Base-by-base conservation (phyloP, 1,140 invertebrate species). In the Propsilocerus akamusi region DNA sequence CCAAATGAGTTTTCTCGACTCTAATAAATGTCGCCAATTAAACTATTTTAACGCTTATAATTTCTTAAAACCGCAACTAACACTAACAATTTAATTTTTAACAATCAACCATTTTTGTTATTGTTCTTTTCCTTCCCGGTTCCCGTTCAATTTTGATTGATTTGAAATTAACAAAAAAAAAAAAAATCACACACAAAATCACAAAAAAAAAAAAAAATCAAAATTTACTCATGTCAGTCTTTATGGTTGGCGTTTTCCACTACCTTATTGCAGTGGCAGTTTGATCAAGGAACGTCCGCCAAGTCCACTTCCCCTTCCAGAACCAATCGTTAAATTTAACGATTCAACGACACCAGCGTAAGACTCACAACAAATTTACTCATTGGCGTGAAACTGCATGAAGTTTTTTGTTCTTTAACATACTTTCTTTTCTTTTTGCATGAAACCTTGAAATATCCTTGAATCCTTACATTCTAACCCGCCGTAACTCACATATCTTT, bases 171-270 rank as follows among this genome's bases (percentile, higher is more conserved):
- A 5, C 17, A 5, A 47, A 6, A 5, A 22, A 6, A 47, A 22
- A 12, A 47, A 47, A 22, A 47, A 3, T 6, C 24, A 47, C 5
- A n/a, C 46, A 22, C 24, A 12, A 47, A 47, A 6, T 17, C 12
- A 46, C 7, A 7, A 46, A 46, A 46, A 46, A 46, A 22, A 26
- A 53, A 49, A 30, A n/a, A 37, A 52, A 52, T 20, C 24, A 46
- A 59, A 61, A n/a, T 56, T 64, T 59, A 65, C n/a, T n/a, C 59
- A 54, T 62, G 76, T 75, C 81, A 87, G 83, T 84, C 78, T 86
- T 77, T 86, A 86, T 75, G 82, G 83, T 82, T 87, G 84, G 84
- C 82, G 83, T 74, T 87, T 87, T 77, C 84, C 84, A 73, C 81
- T 86, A 77, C 83, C 83, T 76, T 86, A 87, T 86, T 87, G 83